Evolutionary conservation across 1,140 invertebrate species (phyloP).

Genomic region (Drosophila arawakana): DNA sequence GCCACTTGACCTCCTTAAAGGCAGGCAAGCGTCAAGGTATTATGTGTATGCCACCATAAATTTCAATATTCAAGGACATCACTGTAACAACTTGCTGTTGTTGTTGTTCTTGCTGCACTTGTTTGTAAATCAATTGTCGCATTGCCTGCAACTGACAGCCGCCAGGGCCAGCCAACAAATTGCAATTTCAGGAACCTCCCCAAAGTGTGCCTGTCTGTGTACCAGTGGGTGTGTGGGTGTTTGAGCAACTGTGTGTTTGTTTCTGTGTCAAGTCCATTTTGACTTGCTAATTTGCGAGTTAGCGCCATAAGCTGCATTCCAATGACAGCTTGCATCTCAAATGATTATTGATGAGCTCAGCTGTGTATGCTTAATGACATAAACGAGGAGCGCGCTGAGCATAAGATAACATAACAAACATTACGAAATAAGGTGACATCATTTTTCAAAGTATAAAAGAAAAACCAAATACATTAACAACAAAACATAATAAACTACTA

Average conservation of each 20-base stretch:
- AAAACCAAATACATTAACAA: slow-evolving; percentile 50
- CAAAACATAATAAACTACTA: slow-evolving; percentile 37
- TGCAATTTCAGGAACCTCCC: slow-evolving; percentile 50
- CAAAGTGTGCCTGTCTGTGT: slow-evolving; percentile 16
- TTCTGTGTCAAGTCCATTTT: slow-evolving; percentile 9
- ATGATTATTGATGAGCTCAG: slow-evolving; percentile 62
- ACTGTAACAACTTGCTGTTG: slow-evolving; percentile 15
- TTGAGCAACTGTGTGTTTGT: slow-evolving; percentile 6
- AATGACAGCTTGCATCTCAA: slow-evolving; percentile 38
- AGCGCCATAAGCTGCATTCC: background rate
- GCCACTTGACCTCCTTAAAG: slow-evolving; percentile 68
- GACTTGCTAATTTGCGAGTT: slow-evolving; percentile 5
- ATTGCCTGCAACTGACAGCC: slow-evolving; percentile 60
- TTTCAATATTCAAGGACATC: slow-evolving; percentile 64
- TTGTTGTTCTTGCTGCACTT: slow-evolving; percentile 46
- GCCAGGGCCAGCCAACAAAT: slow-evolving; percentile 50
- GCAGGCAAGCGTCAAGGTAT: slow-evolving; percentile 62
- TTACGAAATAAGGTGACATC: slow-evolving; percentile 58
- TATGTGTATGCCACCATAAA: slow-evolving; percentile 61
- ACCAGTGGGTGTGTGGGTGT: slow-evolving; percentile 13
- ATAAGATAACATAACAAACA: slow-evolving; percentile 18
- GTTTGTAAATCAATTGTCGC: slow-evolving; percentile 75
- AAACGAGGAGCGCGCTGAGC: slow-evolving; percentile 11
- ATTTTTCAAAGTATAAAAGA: slow-evolving; percentile 50
- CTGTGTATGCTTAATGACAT: slow-evolving; percentile 59